Evolutionary conservation across 2,888 invertebrate species (phyloP).

Genomic region (Plagodis pulveraria): DNA sequence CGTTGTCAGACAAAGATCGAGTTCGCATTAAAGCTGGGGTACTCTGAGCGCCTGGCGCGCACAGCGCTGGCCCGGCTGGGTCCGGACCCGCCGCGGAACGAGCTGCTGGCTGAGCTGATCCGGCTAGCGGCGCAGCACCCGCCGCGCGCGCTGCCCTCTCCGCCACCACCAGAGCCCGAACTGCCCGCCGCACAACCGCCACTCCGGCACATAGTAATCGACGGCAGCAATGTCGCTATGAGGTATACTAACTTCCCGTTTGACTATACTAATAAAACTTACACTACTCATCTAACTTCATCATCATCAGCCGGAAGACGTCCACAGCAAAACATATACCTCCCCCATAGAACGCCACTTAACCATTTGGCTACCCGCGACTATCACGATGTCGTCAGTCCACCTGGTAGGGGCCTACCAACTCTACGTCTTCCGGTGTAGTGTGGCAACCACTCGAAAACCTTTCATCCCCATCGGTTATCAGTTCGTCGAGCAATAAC

Average conservation of each 20-base stretch:
- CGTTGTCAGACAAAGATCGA: conserved; percentile 87
- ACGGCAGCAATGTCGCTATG: conserved; percentile 98
- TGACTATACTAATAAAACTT: too few species aligned
- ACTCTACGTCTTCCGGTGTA: too few species aligned
- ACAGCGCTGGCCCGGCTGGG: conserved; percentile 94
- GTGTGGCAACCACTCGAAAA: too few species aligned
- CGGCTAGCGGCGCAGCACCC: conserved; percentile 88
- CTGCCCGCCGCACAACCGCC: conserved; percentile 68
- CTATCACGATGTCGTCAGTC: too few species aligned
- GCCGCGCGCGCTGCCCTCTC: conserved; percentile 64
- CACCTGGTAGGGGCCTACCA: too few species aligned
- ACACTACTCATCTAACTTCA: too few species aligned
- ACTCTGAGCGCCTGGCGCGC: conserved; percentile 93
- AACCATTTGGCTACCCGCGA: too few species aligned
- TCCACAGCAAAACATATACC: too few species aligned
- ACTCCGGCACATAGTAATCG: conserved; percentile 93
- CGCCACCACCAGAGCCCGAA: conserved; percentile 62
- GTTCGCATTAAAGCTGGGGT: conserved; percentile 96
- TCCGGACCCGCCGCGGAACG: conserved; percentile 93
- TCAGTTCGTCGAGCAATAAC: too few species aligned
- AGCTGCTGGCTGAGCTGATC: conserved; percentile 94
- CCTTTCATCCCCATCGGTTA: too few species aligned
- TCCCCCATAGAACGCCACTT: too few species aligned
- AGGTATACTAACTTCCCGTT: conserved; percentile 77
- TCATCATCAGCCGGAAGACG: too few species aligned